Evolutionary conservation across 2,888 invertebrate species (phyloP), one percentile per base, ranked within the genome.

Genomic region (Macrophya alboannulata): DNA sequence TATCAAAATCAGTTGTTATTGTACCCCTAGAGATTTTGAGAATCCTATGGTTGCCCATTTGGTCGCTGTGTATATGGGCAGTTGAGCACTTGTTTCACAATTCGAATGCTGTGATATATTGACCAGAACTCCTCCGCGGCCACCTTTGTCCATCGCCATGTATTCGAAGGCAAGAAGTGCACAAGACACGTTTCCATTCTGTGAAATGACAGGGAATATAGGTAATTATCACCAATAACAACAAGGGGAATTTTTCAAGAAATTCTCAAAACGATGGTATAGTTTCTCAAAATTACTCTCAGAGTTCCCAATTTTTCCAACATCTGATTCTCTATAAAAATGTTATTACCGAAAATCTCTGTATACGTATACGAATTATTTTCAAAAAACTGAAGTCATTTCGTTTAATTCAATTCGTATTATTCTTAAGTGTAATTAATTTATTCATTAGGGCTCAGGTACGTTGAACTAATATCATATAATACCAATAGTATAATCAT

Each of bases 61-160:
- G 3, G 93, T 93, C 5, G 93, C 92, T 0, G 90, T 90, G 87
- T 94, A 94, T 85, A 94, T 89, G 0, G 94, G 94, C 76, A 92
- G 83, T 71, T 89, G 89, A 1, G 90, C 90, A 21, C 91, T 91
- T 74, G 88, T 89, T 21, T 89, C 89, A 76, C 92, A 87, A n/a
- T 94, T 94, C 86, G 93, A 91, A 84, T 94, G 93, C 40, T 94
- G 94, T 31, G 94, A 91, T n/a, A 94, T 92, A 88, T 95, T 95
- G 15, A 95, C 91, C 40, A 95, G 92, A 10, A 94, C 91, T 31
- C 94, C 95, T 31, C 95, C 95, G 6, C 89, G 87, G 4, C 94
- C 94, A 0, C 92, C 93, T 37, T 91, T 91, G 89, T 93, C 92
- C 85, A 91, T 92, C 59, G 93, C 90, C 92, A 94, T 92, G 88